Base-by-base conservation (phyloP, 2,888 invertebrate species). In the Tachystola acroxantha region DNA sequence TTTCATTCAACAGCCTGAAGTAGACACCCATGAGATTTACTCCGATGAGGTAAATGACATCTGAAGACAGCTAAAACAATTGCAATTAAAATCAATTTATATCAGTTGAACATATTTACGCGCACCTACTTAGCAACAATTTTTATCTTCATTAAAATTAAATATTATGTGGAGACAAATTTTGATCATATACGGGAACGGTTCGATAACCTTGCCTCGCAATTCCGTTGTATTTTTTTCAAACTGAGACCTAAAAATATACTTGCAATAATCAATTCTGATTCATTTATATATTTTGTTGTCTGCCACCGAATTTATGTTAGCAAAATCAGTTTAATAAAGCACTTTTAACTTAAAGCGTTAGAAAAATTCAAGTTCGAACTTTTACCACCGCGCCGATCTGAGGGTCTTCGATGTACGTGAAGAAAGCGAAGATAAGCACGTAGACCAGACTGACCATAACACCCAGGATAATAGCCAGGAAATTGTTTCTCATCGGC, bases 1-100 rank as follows among this genome's bases (percentile, higher is more conserved):
- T 92, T 78, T 97, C 97, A 46, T 94, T 94, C 90, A 96, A 92
- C 50, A 94, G 90, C 36, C 96, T 91, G 72, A 95, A 95, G 80
- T 94, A 96, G n/a, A 96, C 80, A 2, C 97, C 97, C 70, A 96
- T 88, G 9, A 92, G 85, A 66, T 96, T 96, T 6, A 94, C 91
- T 47, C 94, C 93, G 10, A 91, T 53, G 41, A 93, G 88, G 64
- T 92, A 93, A 44, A 94, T 88, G 16, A 89, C 77, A 61, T 96
- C 96, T 6, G 93, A 91, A 28, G 89, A 63, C 38, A 92, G 67
- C 93, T 93, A 75, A 42, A 88, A 86, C n/a, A 20, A 6, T 20
- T 20, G 4, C 20, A 20, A 20, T 20, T 20, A 4, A 20, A 20
- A 20, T 6, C 20, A 6, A 7, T 6, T 20, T 20, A 20, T 7